Conservation (phyloP, 2,888 invertebrate species). For the Eupeodes latifasciatus region DNA sequence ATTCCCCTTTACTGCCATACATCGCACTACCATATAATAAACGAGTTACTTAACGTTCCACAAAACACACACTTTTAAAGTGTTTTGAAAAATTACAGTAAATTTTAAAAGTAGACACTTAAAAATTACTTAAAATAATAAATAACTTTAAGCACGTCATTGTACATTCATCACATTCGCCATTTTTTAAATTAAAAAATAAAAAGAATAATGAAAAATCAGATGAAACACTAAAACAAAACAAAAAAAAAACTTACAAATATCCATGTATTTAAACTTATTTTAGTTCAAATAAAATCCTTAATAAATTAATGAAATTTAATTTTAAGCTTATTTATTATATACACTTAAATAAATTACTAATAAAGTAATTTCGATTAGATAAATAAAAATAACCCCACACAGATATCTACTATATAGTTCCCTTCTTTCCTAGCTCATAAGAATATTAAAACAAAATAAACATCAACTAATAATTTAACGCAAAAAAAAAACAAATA, state of each 20-base stretch:
- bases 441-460: constrained; percentile 43
- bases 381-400: constrained; percentile 42
- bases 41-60: constrained; percentile 72
- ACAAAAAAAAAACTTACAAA: constrained; percentile 46
- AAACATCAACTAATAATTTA: constrained; percentile 56
- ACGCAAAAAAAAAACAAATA: constrained; percentile 42
- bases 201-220: constrained; percentile 7
- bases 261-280: constrained; percentile 62
- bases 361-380: constrained; percentile 42
- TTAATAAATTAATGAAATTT: constrained; percentile 38
- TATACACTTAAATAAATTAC: constrained; percentile 59
- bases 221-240: constrained; percentile 8
- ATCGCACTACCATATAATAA: constrained; percentile 32
- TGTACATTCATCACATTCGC: constrained; percentile 74
- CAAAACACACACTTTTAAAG: constrained; percentile 39
- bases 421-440: constrained; percentile 59
- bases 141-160: constrained; percentile 48
- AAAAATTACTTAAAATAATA: constrained; percentile 36
- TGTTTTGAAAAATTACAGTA: constrained; percentile 44
- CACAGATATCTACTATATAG: constrained; percentile 29
- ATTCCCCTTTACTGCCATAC: constrained; percentile 39
- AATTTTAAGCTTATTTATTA: constrained; percentile 72
- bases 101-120: neutral
- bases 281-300: constrained; percentile 40
- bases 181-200: constrained; percentile 54